Evolutionary conservation across 2,113 vertebrate genomes (phyloP).

Genomic region (Ibidorhyncha struthersii): DNA sequence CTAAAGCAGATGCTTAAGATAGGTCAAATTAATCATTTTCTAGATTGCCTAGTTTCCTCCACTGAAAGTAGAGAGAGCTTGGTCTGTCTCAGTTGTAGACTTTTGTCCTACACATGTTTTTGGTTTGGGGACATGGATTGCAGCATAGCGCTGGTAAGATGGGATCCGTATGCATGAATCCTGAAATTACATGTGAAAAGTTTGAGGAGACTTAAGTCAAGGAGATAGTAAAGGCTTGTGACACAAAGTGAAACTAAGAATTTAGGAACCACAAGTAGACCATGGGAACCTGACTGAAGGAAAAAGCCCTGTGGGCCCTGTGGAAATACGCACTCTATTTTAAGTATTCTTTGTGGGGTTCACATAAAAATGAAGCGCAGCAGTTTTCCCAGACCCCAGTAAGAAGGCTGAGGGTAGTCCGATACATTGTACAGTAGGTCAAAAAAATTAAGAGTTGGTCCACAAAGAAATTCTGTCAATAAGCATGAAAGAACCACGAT

Average conservation of each 20-base stretch:
- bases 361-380: neutral
- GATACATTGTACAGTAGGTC: neutral
- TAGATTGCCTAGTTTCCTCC: neutral
- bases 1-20: neutral
- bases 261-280: neutral
- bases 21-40: constrained; percentile 17
- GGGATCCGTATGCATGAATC: neutral
- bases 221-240: neutral
- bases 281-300: neutral
- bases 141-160: neutral
- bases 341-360: neutral
- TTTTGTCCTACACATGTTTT: neutral
- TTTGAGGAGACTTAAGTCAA: neutral
- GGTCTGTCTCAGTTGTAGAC: neutral
- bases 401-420: neutral
- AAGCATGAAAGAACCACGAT: neutral
- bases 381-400: neutral
- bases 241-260: neutral
- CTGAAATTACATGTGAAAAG: neutral
- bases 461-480: neutral
- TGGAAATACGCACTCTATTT: neutral
- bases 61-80: neutral
- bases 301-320: neutral
- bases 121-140: accelerated
- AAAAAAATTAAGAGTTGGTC: neutral